Evolutionary conservation across 2,888 invertebrate genomes (phyloP).

Genomic region (Apamea crenata): DNA sequence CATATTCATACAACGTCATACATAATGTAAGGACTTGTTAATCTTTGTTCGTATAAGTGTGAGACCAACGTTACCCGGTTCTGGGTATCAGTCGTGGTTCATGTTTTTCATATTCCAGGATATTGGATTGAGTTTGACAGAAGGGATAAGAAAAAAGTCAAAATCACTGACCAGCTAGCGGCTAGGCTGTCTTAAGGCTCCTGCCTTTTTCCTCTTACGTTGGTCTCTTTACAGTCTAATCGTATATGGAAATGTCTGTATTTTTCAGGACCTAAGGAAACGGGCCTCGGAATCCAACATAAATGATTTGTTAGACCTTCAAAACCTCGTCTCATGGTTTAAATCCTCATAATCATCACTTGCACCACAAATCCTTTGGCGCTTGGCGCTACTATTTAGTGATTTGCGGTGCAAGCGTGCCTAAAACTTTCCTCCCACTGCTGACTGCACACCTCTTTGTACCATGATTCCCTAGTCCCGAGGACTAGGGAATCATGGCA

Average conservation of each 20-base stretch:
- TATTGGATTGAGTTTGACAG: not conserved
- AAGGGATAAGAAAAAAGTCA: not conserved
- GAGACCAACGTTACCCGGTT: constrained; percentile 50
- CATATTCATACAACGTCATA: constrained; percentile 58
- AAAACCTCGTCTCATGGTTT: too few relatives aligned
- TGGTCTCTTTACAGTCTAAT: not conserved
- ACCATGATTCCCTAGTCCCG: constrained; percentile 4
- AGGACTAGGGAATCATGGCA: too few relatives aligned
- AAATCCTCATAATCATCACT: not conserved
- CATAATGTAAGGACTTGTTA: constrained; percentile 55
- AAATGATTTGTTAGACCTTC: not conserved
- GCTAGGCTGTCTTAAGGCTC: too few relatives aligned
- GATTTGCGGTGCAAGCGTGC: not conserved
- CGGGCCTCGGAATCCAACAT: not conserved
- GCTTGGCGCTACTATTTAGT: not conserved
- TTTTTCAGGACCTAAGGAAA: not conserved
- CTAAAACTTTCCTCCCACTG: not conserved
- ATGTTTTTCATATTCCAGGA: not conserved
- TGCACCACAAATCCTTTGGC: not conserved
- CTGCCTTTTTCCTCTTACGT: too few relatives aligned
- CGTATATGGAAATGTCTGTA: not conserved
- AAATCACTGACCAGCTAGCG: not conserved
- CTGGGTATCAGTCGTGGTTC: constrained; percentile 43
- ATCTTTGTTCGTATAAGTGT: constrained; percentile 48
- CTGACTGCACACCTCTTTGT: not conserved